Evolutionary conservation across 2,888 invertebrate species (phyloP).

Genomic region (Scaptomyza cyrtandrae): DNA sequence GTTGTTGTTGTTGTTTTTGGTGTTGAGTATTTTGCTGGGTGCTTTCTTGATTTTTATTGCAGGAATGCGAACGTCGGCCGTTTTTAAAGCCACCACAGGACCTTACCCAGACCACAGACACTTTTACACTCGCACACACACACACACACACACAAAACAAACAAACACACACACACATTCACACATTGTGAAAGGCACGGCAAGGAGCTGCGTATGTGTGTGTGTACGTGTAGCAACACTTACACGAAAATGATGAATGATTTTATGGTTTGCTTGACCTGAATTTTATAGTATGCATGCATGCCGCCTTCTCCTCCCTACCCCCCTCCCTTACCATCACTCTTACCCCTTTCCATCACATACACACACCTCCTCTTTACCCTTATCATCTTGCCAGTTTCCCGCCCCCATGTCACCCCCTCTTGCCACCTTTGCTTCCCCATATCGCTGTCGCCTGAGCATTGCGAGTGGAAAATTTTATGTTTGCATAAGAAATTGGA

Average conservation of each 20-base stretch:
- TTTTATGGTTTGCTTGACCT: conserved; percentile 83
- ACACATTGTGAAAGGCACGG: conserved; percentile 56
- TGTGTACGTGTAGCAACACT: conserved; percentile 71
- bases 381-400: conserved; percentile 7
- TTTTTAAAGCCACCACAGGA: conserved; percentile 77
- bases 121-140: conserved; percentile 21
- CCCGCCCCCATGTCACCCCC: not conserved
- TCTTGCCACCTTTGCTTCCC: conserved; percentile 3
- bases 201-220: conserved; percentile 46
- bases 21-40: conserved; percentile 58
- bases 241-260: conserved; percentile 83
- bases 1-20: conserved; percentile 33
- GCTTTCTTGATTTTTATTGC: conserved; percentile 80
- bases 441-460: conserved; percentile 62
- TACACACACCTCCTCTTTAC: not conserved
- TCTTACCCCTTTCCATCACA: conserved; percentile 1
- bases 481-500: conserved; percentile 84
- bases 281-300: conserved; percentile 81
- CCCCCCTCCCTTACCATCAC: not conserved
- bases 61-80: conserved; percentile 79
- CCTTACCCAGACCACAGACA: conserved; percentile 49
- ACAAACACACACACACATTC: conserved; percentile 13
- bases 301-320: conserved; percentile 32
- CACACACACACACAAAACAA: conserved; percentile 15
- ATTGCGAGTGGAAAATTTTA: conserved; percentile 81